Conservation (phyloP, 2,113 vertebrate species). For the Jacana jacana region DNA sequence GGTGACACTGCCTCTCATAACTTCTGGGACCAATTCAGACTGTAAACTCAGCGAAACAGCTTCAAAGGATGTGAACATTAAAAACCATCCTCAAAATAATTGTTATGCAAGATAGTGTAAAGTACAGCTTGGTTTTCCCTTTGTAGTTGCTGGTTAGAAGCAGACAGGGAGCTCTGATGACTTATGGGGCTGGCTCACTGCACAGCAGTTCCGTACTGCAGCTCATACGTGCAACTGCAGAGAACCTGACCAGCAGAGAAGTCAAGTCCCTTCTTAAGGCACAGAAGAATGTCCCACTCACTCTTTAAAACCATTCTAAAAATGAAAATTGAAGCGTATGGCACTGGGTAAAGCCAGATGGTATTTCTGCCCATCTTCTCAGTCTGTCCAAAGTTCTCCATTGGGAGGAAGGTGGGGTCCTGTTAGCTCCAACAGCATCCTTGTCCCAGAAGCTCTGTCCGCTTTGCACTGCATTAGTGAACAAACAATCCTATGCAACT, state of each 20-base stretch:
- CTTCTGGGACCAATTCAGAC: neutral
- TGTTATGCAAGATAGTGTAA: neutral
- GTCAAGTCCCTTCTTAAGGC: neutral
- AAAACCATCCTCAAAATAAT: neutral
- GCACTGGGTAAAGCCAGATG: neutral
- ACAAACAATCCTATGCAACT: accelerated
- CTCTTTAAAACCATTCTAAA: neutral
- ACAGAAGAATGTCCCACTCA: neutral
- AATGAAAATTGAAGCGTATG: neutral
- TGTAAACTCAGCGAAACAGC: neutral
- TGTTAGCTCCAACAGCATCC: neutral
- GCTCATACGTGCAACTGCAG: neutral
- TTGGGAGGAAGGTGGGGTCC: neutral
- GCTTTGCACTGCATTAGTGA: neutral
- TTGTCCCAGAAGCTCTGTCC: neutral
- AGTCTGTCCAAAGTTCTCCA: neutral
- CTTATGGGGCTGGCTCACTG: neutral
- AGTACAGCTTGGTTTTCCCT: neutral
- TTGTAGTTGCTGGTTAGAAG: neutral
- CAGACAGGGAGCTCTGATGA: accelerated
- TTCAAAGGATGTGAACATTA: neutral
- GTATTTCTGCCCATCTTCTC: neutral
- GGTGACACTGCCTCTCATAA: neutral
- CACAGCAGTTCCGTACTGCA: neutral
- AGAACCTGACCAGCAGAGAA: neutral